phyloP scores from a whole-genome alignment of 2,797 vertebrate genomes.

The Strix occidentalis region DNA sequence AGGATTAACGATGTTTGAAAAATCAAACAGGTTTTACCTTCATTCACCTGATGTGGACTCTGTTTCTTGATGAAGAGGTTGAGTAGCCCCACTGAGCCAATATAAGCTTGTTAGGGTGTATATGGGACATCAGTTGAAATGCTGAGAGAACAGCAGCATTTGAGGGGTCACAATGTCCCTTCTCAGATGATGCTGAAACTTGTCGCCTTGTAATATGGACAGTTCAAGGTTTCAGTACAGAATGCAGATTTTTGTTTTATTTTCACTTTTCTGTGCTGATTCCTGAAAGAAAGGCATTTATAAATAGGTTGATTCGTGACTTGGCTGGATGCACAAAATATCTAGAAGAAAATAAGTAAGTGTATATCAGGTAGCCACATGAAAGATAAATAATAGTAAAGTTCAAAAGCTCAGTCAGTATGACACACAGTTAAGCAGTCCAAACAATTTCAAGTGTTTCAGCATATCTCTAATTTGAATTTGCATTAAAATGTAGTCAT shows the following conservation, averaged over 20 bases:
- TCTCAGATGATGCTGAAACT: neutral
- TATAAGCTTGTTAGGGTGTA: neutral
- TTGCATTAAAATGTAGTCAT: neutral
- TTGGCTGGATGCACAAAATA: neutral
- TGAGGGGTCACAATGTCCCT: neutral
- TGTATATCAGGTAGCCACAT: neutral
- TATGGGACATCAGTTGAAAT: neutral
- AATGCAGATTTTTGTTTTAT: neutral
- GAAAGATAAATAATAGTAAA: neutral
- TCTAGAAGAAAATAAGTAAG: neutral
- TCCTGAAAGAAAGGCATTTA: neutral
- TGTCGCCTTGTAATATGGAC: neutral
- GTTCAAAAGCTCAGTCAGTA: neutral
- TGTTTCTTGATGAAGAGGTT: neutral
- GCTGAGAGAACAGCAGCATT: neutral
- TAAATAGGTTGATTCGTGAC: neutral
- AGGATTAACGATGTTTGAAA: neutral
- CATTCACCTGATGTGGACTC: neutral
- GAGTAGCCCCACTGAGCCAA: neutral
- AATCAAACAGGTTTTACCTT: neutral
- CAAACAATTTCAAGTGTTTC: neutral
- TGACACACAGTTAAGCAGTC: neutral
- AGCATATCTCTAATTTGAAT: neutral
- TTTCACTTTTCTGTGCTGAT: neutral
- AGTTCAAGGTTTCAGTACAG: neutral